Conservation (phyloP, 64 coral and sea anemone genomes). For the Cladopsammia gracilis region DNA sequence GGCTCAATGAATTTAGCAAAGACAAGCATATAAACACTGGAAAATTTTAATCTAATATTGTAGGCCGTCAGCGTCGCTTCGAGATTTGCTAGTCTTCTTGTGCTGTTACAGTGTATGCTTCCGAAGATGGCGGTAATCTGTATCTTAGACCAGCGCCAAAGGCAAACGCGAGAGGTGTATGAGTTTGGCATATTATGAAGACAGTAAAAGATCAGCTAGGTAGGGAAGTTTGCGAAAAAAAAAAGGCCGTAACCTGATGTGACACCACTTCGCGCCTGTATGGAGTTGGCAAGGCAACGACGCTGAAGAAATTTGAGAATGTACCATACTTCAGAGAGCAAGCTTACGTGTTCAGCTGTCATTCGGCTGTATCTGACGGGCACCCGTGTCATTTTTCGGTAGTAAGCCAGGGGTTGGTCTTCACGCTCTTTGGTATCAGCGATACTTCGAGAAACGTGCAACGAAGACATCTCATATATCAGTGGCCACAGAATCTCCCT, state of each 20-base stretch:
- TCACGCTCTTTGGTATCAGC: conserved; percentile 16
- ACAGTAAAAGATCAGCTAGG: conserved; percentile 29
- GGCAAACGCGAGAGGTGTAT: neutral
- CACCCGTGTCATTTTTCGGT: neutral
- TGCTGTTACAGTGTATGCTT: conserved; percentile 3
- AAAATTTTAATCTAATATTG: no score
- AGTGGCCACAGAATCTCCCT: neutral
- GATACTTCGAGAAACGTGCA: conserved; percentile 32
- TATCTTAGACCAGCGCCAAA: neutral
- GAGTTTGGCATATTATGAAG: conserved; percentile 9
- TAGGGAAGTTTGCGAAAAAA: conserved; percentile 13
- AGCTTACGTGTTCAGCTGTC: conserved; percentile 15
- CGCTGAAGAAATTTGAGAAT: no score
- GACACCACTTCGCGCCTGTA: no score
- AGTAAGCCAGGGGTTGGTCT: conserved; percentile 11
- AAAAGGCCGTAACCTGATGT: no score
- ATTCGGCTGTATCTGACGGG: conserved; percentile 23
- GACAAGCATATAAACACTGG: no score
- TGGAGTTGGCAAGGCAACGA: no score
- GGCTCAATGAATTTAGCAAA: no score
- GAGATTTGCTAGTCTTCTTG: conserved; percentile 37
- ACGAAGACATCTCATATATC: neutral
- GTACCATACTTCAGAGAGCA: no score
- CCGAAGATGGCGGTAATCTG: neutral
- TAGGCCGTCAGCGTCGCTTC: no score